phyloP scores from a whole-genome alignment of 2,888 invertebrate genomes.

The Drosophila leonis region DNA sequence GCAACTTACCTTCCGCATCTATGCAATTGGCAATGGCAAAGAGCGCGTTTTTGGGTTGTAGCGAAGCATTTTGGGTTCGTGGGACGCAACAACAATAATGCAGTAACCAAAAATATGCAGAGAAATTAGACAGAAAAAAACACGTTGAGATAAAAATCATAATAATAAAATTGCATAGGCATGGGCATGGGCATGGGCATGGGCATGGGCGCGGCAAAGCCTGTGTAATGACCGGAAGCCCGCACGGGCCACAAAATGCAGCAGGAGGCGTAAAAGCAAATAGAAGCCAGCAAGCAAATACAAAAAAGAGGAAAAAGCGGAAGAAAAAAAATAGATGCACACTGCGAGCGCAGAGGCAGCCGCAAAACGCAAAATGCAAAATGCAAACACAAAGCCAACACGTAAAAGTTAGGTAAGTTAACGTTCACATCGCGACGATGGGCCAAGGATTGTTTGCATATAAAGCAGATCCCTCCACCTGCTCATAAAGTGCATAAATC shows the following conservation, averaged over 20 bases:
- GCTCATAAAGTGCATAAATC: slow-evolving; percentile 74
- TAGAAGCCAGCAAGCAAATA: slow-evolving; percentile 43
- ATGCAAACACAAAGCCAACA: slow-evolving; percentile 54
- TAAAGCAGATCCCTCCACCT: slow-evolving; percentile 42
- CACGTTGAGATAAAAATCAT: slow-evolving; percentile 55
- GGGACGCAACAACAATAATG: slow-evolving; percentile 58
- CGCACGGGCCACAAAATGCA: slow-evolving; percentile 53
- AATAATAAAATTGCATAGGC: slow-evolving; percentile 68
- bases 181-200: slow-evolving; percentile 38
- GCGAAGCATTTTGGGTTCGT: slow-evolving; percentile 33
- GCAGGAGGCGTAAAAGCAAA: slow-evolving; percentile 55
- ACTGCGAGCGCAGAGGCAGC: slow-evolving; percentile 22
- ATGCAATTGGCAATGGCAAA: slow-evolving; percentile 53
- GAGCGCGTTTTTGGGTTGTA: slow-evolving; percentile 28
- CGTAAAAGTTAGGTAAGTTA: slow-evolving; percentile 61
- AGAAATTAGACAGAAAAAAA: slow-evolving; percentile 61
- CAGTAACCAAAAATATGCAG: slow-evolving; percentile 63
- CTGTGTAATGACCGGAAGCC: slow-evolving; percentile 75
- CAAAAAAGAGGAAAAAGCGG: neutral
- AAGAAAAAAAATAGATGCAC: slow-evolving; percentile 25
- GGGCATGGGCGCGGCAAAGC: slow-evolving; percentile 44
- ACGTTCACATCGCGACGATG: slow-evolving; percentile 45
- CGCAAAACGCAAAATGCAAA: slow-evolving; percentile 45
- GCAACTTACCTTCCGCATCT: slow-evolving; percentile 75
- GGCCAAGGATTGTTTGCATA: slow-evolving; percentile 55